phyloP scores from a whole-genome alignment of 2,113 vertebrate genomes.

The Terrapene triunguis region DNA sequence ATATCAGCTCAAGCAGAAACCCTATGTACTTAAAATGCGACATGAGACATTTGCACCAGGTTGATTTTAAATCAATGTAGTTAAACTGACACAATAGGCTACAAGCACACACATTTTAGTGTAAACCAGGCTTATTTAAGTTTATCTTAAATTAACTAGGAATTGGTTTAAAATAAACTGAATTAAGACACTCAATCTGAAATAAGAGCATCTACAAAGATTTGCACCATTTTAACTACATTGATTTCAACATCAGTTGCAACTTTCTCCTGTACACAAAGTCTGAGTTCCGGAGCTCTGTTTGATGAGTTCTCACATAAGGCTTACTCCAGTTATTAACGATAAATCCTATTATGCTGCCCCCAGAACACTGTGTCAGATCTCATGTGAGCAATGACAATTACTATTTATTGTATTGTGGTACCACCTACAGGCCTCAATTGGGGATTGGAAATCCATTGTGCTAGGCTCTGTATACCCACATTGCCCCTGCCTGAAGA shows the following conservation, averaged over 20 bases:
- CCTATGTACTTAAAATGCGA: background rate
- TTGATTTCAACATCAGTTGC: background rate
- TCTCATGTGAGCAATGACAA: background rate
- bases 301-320: background rate
- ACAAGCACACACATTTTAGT: background rate
- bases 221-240: background rate
- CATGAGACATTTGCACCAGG: background rate
- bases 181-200: background rate
- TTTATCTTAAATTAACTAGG: background rate
- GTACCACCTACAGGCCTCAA: background rate
- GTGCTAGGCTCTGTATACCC: background rate
- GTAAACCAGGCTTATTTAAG: background rate
- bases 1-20: background rate
- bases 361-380: background rate
- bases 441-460: background rate
- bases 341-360: background rate
- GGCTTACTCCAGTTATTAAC: background rate
- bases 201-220: fast-evolving
- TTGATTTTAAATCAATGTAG: background rate
- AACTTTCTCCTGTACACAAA: background rate
- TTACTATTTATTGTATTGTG: background rate
- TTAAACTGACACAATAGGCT: background rate
- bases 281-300: background rate
- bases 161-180: background rate
- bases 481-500: background rate